Conservation (phyloP, 2,888 invertebrate species). For the Branchipolynoe longqiensis region DNA sequence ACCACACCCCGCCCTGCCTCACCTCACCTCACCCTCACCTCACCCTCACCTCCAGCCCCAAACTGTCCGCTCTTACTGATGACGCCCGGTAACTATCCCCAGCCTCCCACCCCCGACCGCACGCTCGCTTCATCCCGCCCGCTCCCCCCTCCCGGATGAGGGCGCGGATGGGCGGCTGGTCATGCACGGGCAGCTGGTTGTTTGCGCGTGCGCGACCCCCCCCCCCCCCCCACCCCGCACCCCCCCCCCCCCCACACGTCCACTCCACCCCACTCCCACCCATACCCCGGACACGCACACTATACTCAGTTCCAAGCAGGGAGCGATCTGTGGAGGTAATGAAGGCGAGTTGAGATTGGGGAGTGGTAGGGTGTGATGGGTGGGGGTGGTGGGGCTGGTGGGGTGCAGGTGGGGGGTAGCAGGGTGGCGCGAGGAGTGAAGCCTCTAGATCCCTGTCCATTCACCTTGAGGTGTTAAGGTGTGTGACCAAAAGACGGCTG, state of each 20-base stretch:
- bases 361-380: background rate
- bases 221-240: too few relatives aligned
- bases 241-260: too few relatives aligned
- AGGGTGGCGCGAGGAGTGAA: background rate
- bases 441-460: background rate
- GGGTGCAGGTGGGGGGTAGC: background rate
- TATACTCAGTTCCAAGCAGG: too few relatives aligned
- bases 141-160: background rate
- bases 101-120: background rate
- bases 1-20: background rate
- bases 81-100: background rate
- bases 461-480: slow-evolving; percentile 1
- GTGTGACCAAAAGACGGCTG: slow-evolving; percentile 4
- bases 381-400: background rate
- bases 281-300: too few relatives aligned
- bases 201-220: too few relatives aligned
- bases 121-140: background rate
- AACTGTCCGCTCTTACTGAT: too few relatives aligned
- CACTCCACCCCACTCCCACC: too few relatives aligned
- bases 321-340: too few relatives aligned
- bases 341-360: background rate
- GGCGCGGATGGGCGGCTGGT: slow-evolving; percentile 6
- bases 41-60: background rate
- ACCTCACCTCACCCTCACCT: background rate
- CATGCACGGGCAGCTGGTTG: too few relatives aligned